These are phyloP conservation scores for Heliocidaris erythrogramma DNA, from an alignment of 35 echinoderm and acorn worm genomes.

Conservation along the genomic window DNA sequence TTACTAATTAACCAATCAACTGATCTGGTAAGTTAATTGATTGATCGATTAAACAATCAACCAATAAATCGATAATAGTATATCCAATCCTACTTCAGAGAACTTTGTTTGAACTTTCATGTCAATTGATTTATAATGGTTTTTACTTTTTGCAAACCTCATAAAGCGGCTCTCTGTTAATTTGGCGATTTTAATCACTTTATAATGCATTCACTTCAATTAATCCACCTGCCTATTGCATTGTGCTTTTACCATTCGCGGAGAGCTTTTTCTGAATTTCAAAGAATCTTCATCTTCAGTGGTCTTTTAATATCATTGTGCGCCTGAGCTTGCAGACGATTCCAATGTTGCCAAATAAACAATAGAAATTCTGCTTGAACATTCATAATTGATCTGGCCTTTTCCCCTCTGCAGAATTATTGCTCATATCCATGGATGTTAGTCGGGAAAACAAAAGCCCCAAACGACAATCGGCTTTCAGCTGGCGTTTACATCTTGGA, in stretches of 20 bases:
- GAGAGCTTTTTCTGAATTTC: background rate
- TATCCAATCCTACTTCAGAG: too few relatives aligned
- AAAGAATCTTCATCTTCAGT: background rate
- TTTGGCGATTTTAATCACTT: constrained; percentile 3
- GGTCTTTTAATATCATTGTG: background rate
- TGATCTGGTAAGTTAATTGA: too few relatives aligned
- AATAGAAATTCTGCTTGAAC: constrained; percentile 4
- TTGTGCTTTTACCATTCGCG: background rate
- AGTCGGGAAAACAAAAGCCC: background rate
- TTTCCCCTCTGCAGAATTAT: background rate
- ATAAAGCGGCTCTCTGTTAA: background rate
- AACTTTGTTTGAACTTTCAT: background rate
- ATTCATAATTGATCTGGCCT: background rate
- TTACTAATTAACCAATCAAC: too few relatives aligned
- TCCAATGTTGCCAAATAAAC: background rate
- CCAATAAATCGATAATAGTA: too few relatives aligned
- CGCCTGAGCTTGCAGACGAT: background rate
- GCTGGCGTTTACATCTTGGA: background rate
- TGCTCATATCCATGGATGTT: background rate
- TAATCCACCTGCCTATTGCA: background rate
- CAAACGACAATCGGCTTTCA: background rate
- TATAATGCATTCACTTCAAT: background rate
- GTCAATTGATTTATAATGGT: background rate
- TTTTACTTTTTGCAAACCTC: background rate
- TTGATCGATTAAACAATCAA: too few relatives aligned